Evolutionary conservation across 2,113 vertebrate species (phyloP).

Genomic region (Eidolon helvum): DNA sequence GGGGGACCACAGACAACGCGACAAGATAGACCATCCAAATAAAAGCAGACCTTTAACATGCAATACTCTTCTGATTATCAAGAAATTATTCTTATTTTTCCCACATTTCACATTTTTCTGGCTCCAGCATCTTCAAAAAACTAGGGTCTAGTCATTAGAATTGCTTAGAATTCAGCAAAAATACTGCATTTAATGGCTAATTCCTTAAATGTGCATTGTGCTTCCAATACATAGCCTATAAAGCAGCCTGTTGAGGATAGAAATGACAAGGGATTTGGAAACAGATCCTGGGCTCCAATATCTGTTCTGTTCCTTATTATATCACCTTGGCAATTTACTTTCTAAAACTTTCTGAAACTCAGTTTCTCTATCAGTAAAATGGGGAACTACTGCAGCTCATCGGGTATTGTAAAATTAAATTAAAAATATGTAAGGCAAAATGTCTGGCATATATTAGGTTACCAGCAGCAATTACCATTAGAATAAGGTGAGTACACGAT

Average conservation of each 20-base stretch:
- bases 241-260: not conserved
- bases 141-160: not conserved
- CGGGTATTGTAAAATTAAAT: not conserved
- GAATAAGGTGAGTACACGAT: not conserved
- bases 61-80: not conserved
- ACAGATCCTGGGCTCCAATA: not conserved
- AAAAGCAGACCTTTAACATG: not conserved
- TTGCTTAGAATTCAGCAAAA: constrained; percentile 2
- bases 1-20: not conserved
- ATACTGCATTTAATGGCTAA: not conserved
- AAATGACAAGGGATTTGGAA: not conserved
- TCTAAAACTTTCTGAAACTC: not conserved
- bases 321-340: not conserved
- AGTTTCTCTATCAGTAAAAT: not conserved
- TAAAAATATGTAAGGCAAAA: not conserved
- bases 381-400: not conserved
- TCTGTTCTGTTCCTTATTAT: not conserved
- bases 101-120: not conserved
- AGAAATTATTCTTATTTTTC: not conserved
- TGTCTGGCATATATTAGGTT: not conserved
- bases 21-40: not conserved
- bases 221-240: not conserved
- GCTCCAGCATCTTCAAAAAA: not conserved
- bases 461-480: not conserved
- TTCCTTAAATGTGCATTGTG: not conserved